phyloP scores from a whole-genome alignment of 2,113 vertebrate species.

The Ophthalmolycus amberensis region DNA sequence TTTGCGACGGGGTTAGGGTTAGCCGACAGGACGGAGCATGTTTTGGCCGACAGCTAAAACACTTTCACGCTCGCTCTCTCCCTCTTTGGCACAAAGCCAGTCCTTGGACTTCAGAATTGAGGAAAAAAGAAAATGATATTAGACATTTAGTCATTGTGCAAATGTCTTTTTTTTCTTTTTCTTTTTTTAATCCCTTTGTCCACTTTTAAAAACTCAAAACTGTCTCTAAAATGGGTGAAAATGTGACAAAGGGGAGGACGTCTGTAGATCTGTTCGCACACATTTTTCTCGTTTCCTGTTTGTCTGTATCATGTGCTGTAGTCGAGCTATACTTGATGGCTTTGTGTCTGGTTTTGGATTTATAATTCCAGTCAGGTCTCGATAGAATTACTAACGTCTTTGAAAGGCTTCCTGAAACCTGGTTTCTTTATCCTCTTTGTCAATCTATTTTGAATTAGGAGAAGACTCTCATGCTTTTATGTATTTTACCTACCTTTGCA shows the following conservation, averaged over 20 bases:
- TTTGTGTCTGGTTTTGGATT: slow-evolving; percentile 44
- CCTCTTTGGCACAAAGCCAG: not conserved
- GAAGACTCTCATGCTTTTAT: slow-evolving; percentile 8
- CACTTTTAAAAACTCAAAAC: slow-evolving; percentile 3
- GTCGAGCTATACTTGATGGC: slow-evolving; percentile 15
- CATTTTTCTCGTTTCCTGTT: not conserved
- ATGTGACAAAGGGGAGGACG: not conserved
- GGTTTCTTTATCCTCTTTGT: slow-evolving; percentile 12
- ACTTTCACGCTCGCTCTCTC: slow-evolving; percentile 8
- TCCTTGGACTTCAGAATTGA: not conserved
- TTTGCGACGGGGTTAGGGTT: no score
- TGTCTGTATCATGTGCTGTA: slow-evolving; percentile 7
- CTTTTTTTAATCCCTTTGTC: not conserved
- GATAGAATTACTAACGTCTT: slow-evolving; percentile 21
- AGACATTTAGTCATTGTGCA: not conserved
- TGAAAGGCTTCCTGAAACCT: slow-evolving; percentile 14
- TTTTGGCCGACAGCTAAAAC: slow-evolving; percentile 15
- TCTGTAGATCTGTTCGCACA: not conserved
- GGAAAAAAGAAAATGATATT: not conserved
- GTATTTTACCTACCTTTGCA: not conserved
- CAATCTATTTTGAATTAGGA: slow-evolving; percentile 6
- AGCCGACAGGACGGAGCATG: slow-evolving; percentile 40
- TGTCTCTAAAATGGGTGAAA: not conserved
- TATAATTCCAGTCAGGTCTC: slow-evolving; percentile 32
- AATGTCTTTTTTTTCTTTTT: not conserved